phyloP scores from a whole-genome alignment of 35 echinoderm and acorn worm genomes.

The Patiria miniata region DNA sequence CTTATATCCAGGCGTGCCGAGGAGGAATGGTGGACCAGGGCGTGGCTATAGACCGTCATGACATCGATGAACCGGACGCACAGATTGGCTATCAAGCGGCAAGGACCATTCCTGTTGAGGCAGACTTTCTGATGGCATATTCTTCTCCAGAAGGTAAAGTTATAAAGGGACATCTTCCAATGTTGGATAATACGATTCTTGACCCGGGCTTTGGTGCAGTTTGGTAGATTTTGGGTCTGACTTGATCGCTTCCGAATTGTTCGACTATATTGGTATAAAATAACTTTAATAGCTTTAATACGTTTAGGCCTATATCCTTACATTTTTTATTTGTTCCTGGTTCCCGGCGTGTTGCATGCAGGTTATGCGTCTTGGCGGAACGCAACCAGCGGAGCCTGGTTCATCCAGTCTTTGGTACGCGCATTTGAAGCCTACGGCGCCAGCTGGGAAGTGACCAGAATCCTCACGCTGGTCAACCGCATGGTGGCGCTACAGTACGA shows the following conservation, averaged over 20 bases:
- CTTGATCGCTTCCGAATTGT: not conserved
- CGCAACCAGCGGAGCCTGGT: conserved; percentile 27
- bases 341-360: not conserved
- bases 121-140: conserved; percentile 44
- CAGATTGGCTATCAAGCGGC: not conserved
- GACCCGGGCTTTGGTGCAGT: not conserved
- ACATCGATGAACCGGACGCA: conserved; percentile 2
- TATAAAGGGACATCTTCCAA: not conserved
- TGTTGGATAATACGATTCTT: not conserved
- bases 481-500: conserved; percentile 42
- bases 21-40: conserved; percentile 3
- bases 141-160: conserved; percentile 33
- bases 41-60: conserved; percentile 5
- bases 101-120: conserved; percentile 19
- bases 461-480: conserved; percentile 31
- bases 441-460: conserved; percentile 16
- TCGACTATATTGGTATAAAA: not conserved
- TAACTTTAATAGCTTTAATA: too few relatives aligned
- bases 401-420: conserved; percentile 27
- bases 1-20: not conserved
- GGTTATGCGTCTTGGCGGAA: conserved; percentile 53
- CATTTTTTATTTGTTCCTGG: not conserved
- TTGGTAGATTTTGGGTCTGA: not conserved
- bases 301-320: too few relatives aligned
- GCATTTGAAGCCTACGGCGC: conserved; percentile 6